Percentiles rank a stretch among this genome's conserved stretches.
phyloP scores from a whole-genome alignment of 64 coral and sea anemone species.

The Montipora cactus region DNA sequence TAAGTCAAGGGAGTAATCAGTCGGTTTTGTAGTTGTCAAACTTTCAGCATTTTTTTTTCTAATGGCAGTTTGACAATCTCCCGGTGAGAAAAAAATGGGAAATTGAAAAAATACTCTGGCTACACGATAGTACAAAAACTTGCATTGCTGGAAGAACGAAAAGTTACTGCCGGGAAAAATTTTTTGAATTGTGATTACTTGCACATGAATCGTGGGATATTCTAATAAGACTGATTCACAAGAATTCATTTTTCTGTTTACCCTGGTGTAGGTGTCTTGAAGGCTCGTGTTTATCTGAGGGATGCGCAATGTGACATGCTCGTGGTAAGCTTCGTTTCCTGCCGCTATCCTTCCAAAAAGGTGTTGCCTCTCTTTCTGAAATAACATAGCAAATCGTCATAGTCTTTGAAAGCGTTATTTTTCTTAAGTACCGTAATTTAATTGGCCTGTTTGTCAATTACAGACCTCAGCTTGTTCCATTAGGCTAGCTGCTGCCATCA shows the following conservation, averaged over 20 bases:
- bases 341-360: background rate
- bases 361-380: slow-evolving; percentile 13
- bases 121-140: no score
- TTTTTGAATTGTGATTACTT: no score
- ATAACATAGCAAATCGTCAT: background rate
- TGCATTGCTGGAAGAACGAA: no score
- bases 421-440: background rate
- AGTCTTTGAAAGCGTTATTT: background rate
- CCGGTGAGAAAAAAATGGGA: no score
- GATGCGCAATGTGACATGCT: background rate
- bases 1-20: background rate
- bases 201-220: no score
- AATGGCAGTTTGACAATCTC: no score
- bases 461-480: slow-evolving; percentile 19
- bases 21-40: background rate
- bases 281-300: slow-evolving; percentile 12
- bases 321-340: slow-evolving; percentile 8
- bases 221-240: background rate
- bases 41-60: no score
- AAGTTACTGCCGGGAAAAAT: no score
- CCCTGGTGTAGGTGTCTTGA: background rate
- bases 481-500: background rate
- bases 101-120: no score
- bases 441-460: background rate
- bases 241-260: background rate